phyloP scores from a whole-genome alignment of 2,888 invertebrate species.

The Automeris io region DNA sequence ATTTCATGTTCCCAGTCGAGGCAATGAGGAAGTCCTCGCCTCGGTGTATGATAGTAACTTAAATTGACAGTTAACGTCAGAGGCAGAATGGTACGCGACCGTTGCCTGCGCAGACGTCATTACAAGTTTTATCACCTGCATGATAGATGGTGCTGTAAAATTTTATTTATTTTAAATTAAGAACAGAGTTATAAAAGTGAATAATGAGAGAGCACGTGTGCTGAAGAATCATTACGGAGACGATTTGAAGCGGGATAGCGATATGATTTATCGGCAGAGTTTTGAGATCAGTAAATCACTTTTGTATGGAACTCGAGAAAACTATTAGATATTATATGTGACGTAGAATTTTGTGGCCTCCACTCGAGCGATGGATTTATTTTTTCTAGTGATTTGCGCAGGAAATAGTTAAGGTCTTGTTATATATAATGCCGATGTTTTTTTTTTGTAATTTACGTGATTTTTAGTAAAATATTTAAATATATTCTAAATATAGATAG shows the following conservation, averaged over 20 bases:
- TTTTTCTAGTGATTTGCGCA: slow-evolving; percentile 60
- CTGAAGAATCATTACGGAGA: slow-evolving; percentile 47
- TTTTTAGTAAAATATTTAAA: slow-evolving; percentile 23
- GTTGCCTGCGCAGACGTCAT: slow-evolving; percentile 47
- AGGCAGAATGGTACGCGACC: slow-evolving; percentile 41
- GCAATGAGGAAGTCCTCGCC: slow-evolving; percentile 60
- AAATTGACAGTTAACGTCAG: slow-evolving; percentile 67
- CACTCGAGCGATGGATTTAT: slow-evolving; percentile 33
- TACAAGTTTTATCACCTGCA: slow-evolving; percentile 61
- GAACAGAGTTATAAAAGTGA: slow-evolving; percentile 47
- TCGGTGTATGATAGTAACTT: slow-evolving; percentile 53
- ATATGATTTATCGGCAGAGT: slow-evolving; percentile 70
- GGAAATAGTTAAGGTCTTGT: too few species aligned
- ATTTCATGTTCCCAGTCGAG: slow-evolving; percentile 26
- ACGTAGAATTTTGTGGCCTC: slow-evolving; percentile 58
- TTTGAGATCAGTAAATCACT: slow-evolving; percentile 71
- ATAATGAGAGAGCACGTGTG: slow-evolving; percentile 72
- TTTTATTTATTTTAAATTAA: slow-evolving; percentile 69
- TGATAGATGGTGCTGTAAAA: slow-evolving; percentile 74
- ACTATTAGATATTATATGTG: slow-evolving; percentile 73
- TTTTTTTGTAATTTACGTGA: slow-evolving; percentile 32
- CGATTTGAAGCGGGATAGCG: slow-evolving; percentile 50
- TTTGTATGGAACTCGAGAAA: slow-evolving; percentile 71
- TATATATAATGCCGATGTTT: slow-evolving; percentile 38
- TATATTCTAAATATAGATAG: too few species aligned